Conservation (phyloP, 2,113 vertebrate species). For the Coturnix japonica region DNA sequence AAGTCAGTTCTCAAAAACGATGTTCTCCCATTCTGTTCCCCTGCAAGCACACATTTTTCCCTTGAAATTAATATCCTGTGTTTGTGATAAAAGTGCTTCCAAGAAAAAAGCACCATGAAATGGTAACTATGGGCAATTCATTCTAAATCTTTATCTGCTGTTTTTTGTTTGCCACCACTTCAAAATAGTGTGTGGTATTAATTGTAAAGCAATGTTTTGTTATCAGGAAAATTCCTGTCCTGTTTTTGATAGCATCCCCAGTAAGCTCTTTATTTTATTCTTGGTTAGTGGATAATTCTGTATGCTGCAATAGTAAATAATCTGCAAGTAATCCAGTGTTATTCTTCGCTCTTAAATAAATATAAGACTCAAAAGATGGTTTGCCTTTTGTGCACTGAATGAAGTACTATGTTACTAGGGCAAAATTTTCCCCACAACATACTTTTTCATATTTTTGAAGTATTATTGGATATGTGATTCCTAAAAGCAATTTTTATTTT, state of each 20-base stretch:
- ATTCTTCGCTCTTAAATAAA: neutral
- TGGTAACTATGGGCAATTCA: neutral
- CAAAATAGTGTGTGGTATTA: neutral
- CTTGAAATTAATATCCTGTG: neutral
- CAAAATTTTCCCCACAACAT: accelerated
- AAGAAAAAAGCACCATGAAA: neutral
- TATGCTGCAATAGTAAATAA: neutral
- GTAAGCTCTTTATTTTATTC: neutral
- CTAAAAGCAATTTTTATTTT: neutral
- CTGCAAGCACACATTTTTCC: neutral
- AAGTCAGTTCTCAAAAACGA: neutral
- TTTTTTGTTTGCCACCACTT: neutral
- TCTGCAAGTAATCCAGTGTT: neutral
- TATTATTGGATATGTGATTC: neutral
- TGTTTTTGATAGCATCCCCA: neutral
- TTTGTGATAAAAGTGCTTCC: neutral
- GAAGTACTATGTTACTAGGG: neutral
- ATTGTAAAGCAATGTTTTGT: neutral
- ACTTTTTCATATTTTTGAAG: neutral
- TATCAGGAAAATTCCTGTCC: neutral
- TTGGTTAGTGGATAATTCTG: neutral
- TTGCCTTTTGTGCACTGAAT: neutral
- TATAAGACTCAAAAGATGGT: neutral
- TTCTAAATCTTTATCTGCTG: neutral
- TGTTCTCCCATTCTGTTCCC: neutral